Evolutionary conservation across 2,113 vertebrate genomes (phyloP), one percentile per base, ranked within the genome.

Genomic region (Ivindomyrus marchei): DNA sequence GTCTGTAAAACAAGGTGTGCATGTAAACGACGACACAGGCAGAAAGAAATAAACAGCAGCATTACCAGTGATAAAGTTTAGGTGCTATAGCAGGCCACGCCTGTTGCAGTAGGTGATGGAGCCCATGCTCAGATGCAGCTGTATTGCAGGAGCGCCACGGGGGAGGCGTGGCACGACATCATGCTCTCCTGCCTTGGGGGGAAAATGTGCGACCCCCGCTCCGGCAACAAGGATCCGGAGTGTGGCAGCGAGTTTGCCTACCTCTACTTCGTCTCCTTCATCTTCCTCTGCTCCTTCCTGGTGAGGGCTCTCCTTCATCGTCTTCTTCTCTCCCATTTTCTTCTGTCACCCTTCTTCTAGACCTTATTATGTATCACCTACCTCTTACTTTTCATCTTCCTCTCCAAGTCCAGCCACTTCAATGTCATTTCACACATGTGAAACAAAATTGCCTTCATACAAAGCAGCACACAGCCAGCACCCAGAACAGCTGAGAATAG

Each of bases 201-300:
- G 74, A 97, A 97, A 0, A 94, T 94, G 10, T 98, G 98, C 0
- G 98, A 99, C 94, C 91, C 91, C 0, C 96, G 92, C 89, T 96
- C 97, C 0, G 94, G 95, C 92, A 98, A 97, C 90, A 90, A 93
- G 56, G 97, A 96, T 0, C 95, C 97, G 4, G 95, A 96, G 24
- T 99, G 98, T 8, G 98, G 98, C 92, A 99, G 98, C 96, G 97
- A 97, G 93, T 97, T 99, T 0, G 98, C 98, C 0, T 97, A 99
- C 94, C 98, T 99, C 94, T 99, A 99, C 90, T 99, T 99, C 94
- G 98, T 99, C 95, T 99, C 98, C 93, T 99, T 99, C 96, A 99
- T 99, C 96, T 99, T 99, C 96, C 98, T 99, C 94, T 99, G 98
- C 95, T 99, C 98, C 92, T 99, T 99, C 94, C 95, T 99, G 97